Evolutionary conservation across 2,888 invertebrate genomes (phyloP), one percentile per base, ranked within the genome.

Genomic region (Lordiphosa andalusiaca): DNA sequence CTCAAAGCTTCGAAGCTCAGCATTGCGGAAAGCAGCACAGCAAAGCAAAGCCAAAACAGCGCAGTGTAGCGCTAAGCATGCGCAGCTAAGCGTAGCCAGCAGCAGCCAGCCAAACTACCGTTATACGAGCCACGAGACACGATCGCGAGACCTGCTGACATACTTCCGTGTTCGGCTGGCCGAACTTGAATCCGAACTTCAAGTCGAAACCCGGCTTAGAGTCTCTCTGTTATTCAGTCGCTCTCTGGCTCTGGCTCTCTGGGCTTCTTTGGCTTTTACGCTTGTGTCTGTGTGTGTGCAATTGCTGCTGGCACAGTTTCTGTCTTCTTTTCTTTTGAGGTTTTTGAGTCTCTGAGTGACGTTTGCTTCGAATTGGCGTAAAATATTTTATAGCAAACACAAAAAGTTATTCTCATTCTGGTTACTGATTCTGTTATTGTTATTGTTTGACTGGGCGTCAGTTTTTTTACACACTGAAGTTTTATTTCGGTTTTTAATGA

Each of bases 101-200:
- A 64, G 76, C 71, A 71, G 73, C 61, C 62, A 81, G 73, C 61
- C 62, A 81, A 81, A 86, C 70, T 88, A 89, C 89, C 89, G 89
- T 90, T 90, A 89, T 77, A 80, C 82, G 77, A 87, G 86, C 89
- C 89, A 89, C 89, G 48, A 23, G 38, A 37, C 10, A 30, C 21
- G 25, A 23, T 16, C 30, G 49, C 85, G 85, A 88, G 89, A 90
- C 89, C 89, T 89, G 88, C 89, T 90, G 89, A 90, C 89, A 90
- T 84, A 90, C 90, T 90, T 90, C 89, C 90, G 89, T 80, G 85
- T 84, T 87, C 84, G 85, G 80, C 84, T 73, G 67, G 59, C 58
- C 64, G 55, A 64, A 52, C 40, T 37, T 10, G 35, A 53, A 41
- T 39, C 35, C 30, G 19, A 38, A 39, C 25, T 40, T 49, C 39